Conservation (phyloP, 2,113 vertebrate genomes). For the Eptesicus fuscus region DNA sequence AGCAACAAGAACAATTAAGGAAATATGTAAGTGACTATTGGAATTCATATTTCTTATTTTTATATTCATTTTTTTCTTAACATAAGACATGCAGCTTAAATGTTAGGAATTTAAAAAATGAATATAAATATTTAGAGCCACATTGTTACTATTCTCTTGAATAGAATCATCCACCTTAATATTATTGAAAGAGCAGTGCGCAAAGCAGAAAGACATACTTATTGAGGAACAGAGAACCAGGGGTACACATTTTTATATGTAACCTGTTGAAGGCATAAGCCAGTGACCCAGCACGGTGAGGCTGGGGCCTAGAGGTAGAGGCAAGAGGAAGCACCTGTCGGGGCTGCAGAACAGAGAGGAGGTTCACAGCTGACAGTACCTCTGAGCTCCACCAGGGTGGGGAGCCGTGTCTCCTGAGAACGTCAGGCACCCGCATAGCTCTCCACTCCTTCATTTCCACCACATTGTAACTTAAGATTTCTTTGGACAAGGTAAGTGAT, state of each 20-base stretch:
- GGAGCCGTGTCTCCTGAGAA: background rate
- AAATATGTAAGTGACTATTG: background rate
- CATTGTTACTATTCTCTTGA: background rate
- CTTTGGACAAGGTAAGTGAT: background rate
- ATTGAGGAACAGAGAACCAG: background rate
- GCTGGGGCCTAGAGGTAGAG: background rate
- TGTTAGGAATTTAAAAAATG: background rate
- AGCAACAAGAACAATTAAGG: background rate
- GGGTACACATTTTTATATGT: background rate
- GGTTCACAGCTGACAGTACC: background rate
- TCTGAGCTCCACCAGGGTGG: background rate
- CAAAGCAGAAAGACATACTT: background rate
- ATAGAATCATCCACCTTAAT: background rate
- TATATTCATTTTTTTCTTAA: background rate
- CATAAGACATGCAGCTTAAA: background rate
- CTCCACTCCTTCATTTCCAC: background rate
- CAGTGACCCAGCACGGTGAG: background rate
- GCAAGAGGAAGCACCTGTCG: background rate
- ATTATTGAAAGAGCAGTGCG: background rate
- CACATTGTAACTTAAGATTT: background rate
- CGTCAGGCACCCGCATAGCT: background rate
- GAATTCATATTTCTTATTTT: background rate
- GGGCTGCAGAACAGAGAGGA: background rate
- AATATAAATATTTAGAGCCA: background rate
- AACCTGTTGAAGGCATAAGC: background rate